Base-by-base conservation (phyloP, 1,140 invertebrate species). In the Eumaeus atala region DNA sequence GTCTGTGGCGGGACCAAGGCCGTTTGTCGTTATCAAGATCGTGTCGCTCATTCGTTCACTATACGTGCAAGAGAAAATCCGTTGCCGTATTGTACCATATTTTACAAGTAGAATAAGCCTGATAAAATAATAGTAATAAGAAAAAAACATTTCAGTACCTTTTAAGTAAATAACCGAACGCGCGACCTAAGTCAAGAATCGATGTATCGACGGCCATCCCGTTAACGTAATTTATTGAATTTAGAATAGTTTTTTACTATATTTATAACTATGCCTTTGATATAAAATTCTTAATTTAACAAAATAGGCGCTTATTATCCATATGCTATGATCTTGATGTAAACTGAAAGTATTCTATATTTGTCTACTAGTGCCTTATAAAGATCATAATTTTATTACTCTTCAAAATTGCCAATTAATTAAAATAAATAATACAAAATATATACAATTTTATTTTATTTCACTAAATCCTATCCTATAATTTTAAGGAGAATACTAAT, bases 161-260 rank as follows among this genome's bases (percentile, higher is more conserved):
- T 78, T 76, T 82, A 86, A 82, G 77, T 84, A 87, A 75, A 81
- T 78, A 83, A 74, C 77, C 72, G 79, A 84, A 80, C 78, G 77
- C 77, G 81, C 80, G 84, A 85, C 84, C 80, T 82, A 80, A 85
- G 84, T 87, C 84, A 85, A 76, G 72, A 72, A 72, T 77, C 78
- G 75, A 79, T 84, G 72, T 71, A 79, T 78, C 75, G 70, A 81
- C 82, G 80, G 81, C 80, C 78, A 83, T 85, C 80, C 84, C 84
- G 77, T 78, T 70, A 82, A 78, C 80, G 82, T 87, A 87, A 85
- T 83, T 87, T 85, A 85, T 87, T 87, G 68, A 82, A 78, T 67
- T 72, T 85, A 87, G 82, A 35, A 56, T 79, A 85, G 73, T 77
- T 77, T 76, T 70, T 77, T 78, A 80, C 66, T 61, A 83, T 77